Evolutionary conservation across 1,140 invertebrate genomes (phyloP).

Genomic region (Chionoecetes opilio): DNA sequence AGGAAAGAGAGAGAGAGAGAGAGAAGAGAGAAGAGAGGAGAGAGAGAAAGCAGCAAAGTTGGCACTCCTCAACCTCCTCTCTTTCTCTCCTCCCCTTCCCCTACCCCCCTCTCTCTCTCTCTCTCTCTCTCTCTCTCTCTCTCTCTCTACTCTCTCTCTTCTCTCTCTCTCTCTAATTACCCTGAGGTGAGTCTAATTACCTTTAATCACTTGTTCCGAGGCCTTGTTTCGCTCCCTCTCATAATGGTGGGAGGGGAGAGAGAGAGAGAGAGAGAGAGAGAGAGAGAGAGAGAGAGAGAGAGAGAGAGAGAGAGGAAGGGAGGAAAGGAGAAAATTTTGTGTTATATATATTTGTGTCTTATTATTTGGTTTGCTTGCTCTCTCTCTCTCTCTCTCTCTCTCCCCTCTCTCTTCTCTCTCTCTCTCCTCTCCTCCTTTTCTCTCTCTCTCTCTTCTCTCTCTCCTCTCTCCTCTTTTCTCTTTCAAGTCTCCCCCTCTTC

Average conservation of each 20-base stretch:
- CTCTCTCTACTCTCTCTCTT: not conserved
- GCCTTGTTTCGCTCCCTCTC: not conserved
- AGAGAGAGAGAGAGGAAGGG: not conserved
- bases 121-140: constrained; percentile 22
- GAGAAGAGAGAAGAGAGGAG: not conserved
- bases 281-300: too few relatives aligned
- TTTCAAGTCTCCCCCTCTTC: too few relatives aligned
- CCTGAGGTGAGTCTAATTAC: not conserved
- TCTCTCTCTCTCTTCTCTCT: not conserved
- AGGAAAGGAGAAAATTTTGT: not conserved
- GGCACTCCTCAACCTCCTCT: constrained; percentile 24
- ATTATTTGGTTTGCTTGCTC: not conserved
- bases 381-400: constrained; percentile 10
- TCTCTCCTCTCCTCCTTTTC: not conserved
- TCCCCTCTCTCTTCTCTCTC: not conserved
- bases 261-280: too few relatives aligned
- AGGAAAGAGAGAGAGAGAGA: constrained; percentile 18
- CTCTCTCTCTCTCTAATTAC: not conserved
- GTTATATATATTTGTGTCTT: not conserved
- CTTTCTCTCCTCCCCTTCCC: not conserved
- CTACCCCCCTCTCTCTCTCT: not conserved
- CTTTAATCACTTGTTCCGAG: not conserved
- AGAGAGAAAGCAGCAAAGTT: not conserved
- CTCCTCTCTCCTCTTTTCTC: not conserved
- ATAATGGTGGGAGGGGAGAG: too few relatives aligned